Percentiles rank a stretch among this genome's conserved stretches.
These are phyloP conservation scores for Columba livia DNA, from an alignment of 2,113 vertebrate species.

Conservation along the genomic window DNA sequence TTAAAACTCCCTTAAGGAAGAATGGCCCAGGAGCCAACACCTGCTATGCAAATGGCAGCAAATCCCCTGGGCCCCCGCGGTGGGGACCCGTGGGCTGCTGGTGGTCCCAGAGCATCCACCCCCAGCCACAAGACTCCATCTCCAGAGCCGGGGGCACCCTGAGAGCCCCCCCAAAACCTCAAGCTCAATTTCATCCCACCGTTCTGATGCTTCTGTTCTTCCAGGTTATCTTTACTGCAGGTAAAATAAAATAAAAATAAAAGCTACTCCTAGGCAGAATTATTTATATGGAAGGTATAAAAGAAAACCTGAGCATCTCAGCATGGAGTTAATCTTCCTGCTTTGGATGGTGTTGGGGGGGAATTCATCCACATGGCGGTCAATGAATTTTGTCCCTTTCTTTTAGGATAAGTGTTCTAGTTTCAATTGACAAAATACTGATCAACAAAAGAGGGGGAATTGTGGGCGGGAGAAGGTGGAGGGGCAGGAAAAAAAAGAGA, in stretches of 20 bases:
- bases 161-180: too few relatives aligned
- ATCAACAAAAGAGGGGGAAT: neutral
- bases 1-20: constrained; percentile 85
- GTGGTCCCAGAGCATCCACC: neutral
- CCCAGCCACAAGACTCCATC: neutral
- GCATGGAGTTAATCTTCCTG: neutral
- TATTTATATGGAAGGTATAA: neutral
- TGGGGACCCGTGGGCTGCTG: neutral
- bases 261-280: neutral
- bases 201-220: neutral
- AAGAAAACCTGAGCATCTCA: neutral
- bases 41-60: constrained; percentile 86
- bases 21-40: constrained; percentile 79
- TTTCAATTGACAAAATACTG: neutral
- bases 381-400: neutral
- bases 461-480: neutral
- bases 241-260: neutral
- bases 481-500: neutral
- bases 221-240: neutral
- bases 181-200: neutral
- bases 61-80: constrained; percentile 60
- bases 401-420: neutral
- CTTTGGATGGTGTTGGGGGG: neutral
- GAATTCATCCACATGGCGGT: neutral
- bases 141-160: neutral